Conservation (phyloP, 1,140 invertebrate species). For the Augochlora pura region DNA sequence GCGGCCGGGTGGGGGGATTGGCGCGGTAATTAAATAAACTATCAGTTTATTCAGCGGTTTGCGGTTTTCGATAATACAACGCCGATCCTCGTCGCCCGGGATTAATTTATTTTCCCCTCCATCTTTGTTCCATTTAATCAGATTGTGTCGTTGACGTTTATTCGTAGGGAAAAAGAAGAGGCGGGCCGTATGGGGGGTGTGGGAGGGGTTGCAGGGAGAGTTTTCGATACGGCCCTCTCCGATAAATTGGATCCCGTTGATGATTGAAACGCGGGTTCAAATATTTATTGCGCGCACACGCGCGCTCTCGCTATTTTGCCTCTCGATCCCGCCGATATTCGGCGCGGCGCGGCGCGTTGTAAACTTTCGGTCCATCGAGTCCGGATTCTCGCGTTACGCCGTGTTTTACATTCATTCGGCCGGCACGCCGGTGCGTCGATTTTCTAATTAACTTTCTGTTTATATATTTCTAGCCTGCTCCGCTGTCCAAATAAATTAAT, state of each 20-base stretch:
- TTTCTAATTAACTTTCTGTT: too few relatives aligned
- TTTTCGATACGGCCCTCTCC: slow-evolving; percentile 10
- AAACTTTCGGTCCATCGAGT: neutral
- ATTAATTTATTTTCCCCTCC: slow-evolving; percentile 32
- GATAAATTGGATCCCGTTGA: slow-evolving; percentile 31
- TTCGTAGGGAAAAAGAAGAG: slow-evolving; percentile 2
- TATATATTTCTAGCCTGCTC: too few relatives aligned
- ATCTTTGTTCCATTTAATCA: slow-evolving; percentile 36
- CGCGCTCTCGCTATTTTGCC: slow-evolving; percentile 27
- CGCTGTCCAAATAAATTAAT: too few relatives aligned
- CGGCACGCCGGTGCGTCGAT: too few relatives aligned
- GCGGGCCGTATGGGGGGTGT: too few relatives aligned
- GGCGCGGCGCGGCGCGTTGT: neutral
- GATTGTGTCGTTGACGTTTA: neutral
- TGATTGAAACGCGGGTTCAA: slow-evolving; percentile 30
- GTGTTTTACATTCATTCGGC: too few relatives aligned
- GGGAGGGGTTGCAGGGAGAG: neutral
- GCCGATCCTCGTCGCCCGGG: neutral
- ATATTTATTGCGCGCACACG: slow-evolving; percentile 35
- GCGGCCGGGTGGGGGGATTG: too few relatives aligned
- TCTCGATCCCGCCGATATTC: neutral
- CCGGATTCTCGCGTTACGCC: too few relatives aligned
- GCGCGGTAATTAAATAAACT: slow-evolving; percentile 38
- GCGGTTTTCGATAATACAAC: slow-evolving; percentile 26
- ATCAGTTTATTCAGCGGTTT: slow-evolving; percentile 15